Evolutionary conservation across 2,113 vertebrate species (phyloP), one percentile per base, ranked within the genome.

Genomic region (Poecile atricapillus): DNA sequence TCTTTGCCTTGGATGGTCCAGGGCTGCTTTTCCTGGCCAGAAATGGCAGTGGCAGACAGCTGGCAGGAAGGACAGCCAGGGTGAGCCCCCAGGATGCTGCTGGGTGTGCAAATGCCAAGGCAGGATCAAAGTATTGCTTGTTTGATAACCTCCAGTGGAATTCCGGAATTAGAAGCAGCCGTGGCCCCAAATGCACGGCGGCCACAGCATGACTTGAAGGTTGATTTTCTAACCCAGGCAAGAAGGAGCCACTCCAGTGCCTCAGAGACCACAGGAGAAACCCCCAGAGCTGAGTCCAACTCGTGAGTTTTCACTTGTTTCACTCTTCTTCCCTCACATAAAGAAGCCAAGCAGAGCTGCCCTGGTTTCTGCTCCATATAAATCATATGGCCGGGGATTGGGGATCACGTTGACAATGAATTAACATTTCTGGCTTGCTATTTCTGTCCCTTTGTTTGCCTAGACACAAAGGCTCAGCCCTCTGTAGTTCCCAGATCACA

Each of bases 381-480:
- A 94, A 92, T 95, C 89, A 68, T 74, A 44, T n/a, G 46, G 77
- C 21, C 16, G 1, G 58, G 22, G n/a, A 71, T 28, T 2, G 10
- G 84, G 80, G 76, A 89, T 75, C 83, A 83, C 75, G 90, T 39
- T 76, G 63, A 89, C 90, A 74, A 62, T 17, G 55, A 86, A 94
- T 71, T 93, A 55, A 79, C 85, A 87, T 87, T 89, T 96, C 78
- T 83, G 84, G 44, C 37, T 65, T 87, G 83, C 91, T 95, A 93
- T 94, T 95, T 95, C 85, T 95, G 80, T 82, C 60, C 47, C 33
- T 97, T 94, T 96, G 85, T 96, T 96, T 92, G 93, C 71, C 87
- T 58, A 87, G 90, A 69, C 85, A 90, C 89, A 92, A 77, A 95
- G 83, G 92, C 56, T 71, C 44, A 67, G 81, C 46, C 95, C 75